phyloP scores from a whole-genome alignment of 2,888 invertebrate species.

The Parasteatoda lunata region DNA sequence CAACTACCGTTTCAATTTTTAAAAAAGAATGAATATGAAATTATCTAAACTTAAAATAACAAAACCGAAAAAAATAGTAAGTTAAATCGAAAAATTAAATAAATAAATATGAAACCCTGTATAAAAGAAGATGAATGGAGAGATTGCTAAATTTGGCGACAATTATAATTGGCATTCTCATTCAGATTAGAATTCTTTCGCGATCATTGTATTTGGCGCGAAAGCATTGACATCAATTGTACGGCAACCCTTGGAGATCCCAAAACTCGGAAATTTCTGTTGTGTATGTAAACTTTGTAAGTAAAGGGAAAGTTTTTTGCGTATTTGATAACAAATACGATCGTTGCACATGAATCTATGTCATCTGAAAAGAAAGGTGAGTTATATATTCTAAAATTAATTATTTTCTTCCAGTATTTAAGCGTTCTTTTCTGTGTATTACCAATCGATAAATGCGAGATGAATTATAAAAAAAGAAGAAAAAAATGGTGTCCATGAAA shows the following conservation, averaged over 20 bases:
- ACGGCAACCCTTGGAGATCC: slow-evolving; percentile 48
- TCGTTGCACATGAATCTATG: slow-evolving; percentile 65
- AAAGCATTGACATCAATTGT: slow-evolving; percentile 24
- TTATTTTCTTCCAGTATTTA: slow-evolving; percentile 9
- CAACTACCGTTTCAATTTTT: too few relatives aligned
- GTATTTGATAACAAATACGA: slow-evolving; percentile 43
- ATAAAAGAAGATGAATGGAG: too few relatives aligned
- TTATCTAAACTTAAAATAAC: too few relatives aligned
- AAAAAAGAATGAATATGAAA: too few relatives aligned
- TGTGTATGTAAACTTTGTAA: slow-evolving; percentile 49
- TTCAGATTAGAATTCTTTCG: too few relatives aligned
- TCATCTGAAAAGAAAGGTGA: slow-evolving; percentile 68
- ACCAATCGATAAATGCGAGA: not conserved
- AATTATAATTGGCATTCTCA: too few relatives aligned
- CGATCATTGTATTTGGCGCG: slow-evolving; percentile 29
- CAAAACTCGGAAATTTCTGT: slow-evolving; percentile 42
- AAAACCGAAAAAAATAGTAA: too few relatives aligned
- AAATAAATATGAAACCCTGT: too few relatives aligned
- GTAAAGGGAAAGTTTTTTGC: slow-evolving; percentile 42
- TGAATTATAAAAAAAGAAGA: not conserved
- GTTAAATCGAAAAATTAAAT: too few relatives aligned
- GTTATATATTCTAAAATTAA: not conserved
- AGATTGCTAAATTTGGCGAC: too few relatives aligned
- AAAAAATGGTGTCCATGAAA: not conserved
- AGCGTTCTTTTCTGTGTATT: not conserved